These are phyloP conservation scores for Sympetrum striolatum DNA, from an alignment of 2,888 invertebrate genomes.

Conservation along the genomic window DNA sequence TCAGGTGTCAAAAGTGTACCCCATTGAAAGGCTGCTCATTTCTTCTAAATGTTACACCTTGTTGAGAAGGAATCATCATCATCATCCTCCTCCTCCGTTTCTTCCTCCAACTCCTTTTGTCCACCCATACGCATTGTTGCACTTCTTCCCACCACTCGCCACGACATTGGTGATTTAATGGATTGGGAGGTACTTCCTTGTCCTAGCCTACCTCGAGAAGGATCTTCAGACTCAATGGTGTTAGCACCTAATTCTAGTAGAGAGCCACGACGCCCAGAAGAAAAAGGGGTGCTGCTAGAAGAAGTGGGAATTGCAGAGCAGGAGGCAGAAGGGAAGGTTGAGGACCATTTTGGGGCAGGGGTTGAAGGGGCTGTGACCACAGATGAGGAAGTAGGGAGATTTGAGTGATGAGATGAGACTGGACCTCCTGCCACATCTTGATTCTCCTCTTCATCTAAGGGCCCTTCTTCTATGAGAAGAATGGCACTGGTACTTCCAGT, in stretches of 20 bases:
- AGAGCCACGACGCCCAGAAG: constrained; percentile 75
- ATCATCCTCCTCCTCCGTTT: constrained; percentile 53
- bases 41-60: constrained; percentile 7
- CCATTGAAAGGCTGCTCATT: neutral
- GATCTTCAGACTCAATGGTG: constrained; percentile 53
- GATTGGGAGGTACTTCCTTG: constrained; percentile 56
- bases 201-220: constrained; percentile 55
- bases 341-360: constrained; percentile 49
- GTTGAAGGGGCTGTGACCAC: constrained; percentile 49
- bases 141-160: constrained; percentile 70
- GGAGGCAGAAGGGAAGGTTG: constrained; percentile 68
- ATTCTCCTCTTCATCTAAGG: constrained; percentile 13
- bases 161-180: constrained; percentile 60
- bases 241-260: constrained; percentile 77
- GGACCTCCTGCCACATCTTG: constrained; percentile 37
- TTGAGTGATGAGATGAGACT: constrained; percentile 44
- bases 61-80: neutral
- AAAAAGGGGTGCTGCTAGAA: constrained; percentile 70
- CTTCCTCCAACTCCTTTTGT: constrained; percentile 51
- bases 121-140: constrained; percentile 75
- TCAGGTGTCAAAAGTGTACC: neutral
- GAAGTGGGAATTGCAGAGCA: constrained; percentile 62
- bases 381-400: constrained; percentile 53
- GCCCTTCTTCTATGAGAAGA: constrained; percentile 68
- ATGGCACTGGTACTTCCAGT: constrained; percentile 63